Evolutionary conservation across 2,888 invertebrate species (phyloP), one percentile per base, ranked within the genome.

Genomic region (Hermaeophaga mercurialis): DNA sequence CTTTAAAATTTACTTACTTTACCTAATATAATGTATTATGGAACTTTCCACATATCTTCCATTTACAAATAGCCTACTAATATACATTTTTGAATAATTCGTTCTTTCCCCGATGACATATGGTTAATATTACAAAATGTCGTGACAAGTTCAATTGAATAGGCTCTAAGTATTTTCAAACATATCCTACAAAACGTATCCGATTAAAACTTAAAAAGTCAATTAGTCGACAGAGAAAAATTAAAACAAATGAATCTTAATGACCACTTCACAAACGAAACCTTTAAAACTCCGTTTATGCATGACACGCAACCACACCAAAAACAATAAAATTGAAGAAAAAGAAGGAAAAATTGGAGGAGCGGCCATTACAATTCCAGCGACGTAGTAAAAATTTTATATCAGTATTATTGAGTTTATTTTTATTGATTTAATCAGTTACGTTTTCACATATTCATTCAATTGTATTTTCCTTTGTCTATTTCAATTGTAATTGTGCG

Each of bases 171-270:
- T 31, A 31, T 12, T 6, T n/a, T 12, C 12, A 31, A 31, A 31
- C 12, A 12, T 6, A 3, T 9, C 2, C n/a, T 31, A 3, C 2
- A 28, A 31, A 31, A 8, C 3, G 2, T 12, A 8, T 6, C 2
- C 6, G n/a, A 6, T 9, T 9, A 28, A 38, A 15, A 15, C 6
- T 15, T 14, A 9, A 19, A 19, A 39, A 11, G 1, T 19, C 39
- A 19, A 39, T 39, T 39, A 39, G 6, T 19, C 39, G 18, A 18
- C 2, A 19, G 9, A 22, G 39, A 9, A 19, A 39, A 39, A 39
- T 39, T 39, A 39, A 39, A 39, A 39, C 39, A 18, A 39, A 39
- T 39, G 31, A 31, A 31, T 31, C 31, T 31, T 22, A 39, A 39
- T 22, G 15, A n/a, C 6, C 11, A 1, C 19, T 39, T 22, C 7